These are phyloP conservation scores for Spilosoma lubricipeda DNA, from an alignment of 2,888 invertebrate genomes.

Conservation along the genomic window DNA sequence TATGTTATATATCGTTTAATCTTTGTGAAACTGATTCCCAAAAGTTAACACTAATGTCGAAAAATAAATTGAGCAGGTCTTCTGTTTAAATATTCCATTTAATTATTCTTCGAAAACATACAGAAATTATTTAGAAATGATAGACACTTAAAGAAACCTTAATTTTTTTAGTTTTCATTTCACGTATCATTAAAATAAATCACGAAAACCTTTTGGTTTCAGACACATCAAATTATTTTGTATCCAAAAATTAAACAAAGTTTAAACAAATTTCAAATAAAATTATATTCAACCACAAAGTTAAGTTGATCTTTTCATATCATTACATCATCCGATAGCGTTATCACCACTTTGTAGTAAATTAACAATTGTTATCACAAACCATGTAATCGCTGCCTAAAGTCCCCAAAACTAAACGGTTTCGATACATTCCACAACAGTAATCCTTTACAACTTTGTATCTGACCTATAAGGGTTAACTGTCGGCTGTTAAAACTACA, in stretches of 20 bases:
- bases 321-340: neutral
- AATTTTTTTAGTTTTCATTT: neutral
- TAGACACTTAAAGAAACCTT: neutral
- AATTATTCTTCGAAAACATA: neutral
- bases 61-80: neutral
- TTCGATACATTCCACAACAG: constrained; percentile 38
- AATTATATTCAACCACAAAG: no score
- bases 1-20: no score
- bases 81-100: neutral
- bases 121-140: neutral
- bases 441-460: constrained; percentile 50
- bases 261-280: neutral
- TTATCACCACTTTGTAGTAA: neutral
- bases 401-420: constrained; percentile 16
- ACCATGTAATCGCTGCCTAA: constrained; percentile 7
- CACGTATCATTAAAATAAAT: neutral
- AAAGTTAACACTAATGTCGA: neutral
- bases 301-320: neutral
- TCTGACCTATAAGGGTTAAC: constrained; percentile 47
- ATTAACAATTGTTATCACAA: neutral
- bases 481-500: constrained; percentile 54
- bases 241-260: neutral
- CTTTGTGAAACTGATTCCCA: neutral
- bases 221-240: neutral
- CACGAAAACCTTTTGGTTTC: neutral